Base-by-base conservation (phyloP, 1,140 invertebrate species). In the Heliconius himera region DNA sequence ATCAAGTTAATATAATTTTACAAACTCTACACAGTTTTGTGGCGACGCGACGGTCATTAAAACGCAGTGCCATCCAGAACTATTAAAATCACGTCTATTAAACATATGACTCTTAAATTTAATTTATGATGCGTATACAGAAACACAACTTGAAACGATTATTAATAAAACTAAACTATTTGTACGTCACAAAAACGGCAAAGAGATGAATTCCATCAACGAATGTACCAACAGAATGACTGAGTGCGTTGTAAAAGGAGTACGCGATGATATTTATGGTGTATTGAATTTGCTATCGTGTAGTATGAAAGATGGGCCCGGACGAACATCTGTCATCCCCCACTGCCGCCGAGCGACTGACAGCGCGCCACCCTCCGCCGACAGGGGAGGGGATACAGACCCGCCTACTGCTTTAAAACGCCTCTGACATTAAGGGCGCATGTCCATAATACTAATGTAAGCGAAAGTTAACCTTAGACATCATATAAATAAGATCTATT, bases 281-380 rank as follows among this genome's bases (percentile, higher is more conserved):
- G 85, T 84, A 89, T 90, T 89, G 85, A 86, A 92, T 91, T 88
- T 86, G 86, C 87, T 88, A 91, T 90, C 90, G 87, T 92, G 90
- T 91, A 83, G 86, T 89, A 93, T 91, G 90, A 91, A 83, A 86
- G 86, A 92, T 89, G 87, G 79, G 82, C 73, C 78, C 86, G 81
- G 82, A 89, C 81, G 80, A 75, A 90, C 91, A 93, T 94, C 91
- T 89, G 86, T 93, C 92, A 90, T 86, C 90, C 90, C 92, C 92
- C 91, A 90, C 92, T 84, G 88, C 87, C 46, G 81, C 77, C 3
- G 74, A 56, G 46, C 81, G 84, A 93, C 90, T 92, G 90, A 85
- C 88, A 80, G 77, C 81, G 77, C 83, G 78, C 89, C 87, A 84
- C 88, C 89, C 76, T 73, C 33, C 26, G 41, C 9, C 11, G 2